A percentile compares a stretch with the other conserved stretches of the same genome.
phyloP scores from a whole-genome alignment of 2,113 vertebrate species.

The Geothlypis trichas region DNA sequence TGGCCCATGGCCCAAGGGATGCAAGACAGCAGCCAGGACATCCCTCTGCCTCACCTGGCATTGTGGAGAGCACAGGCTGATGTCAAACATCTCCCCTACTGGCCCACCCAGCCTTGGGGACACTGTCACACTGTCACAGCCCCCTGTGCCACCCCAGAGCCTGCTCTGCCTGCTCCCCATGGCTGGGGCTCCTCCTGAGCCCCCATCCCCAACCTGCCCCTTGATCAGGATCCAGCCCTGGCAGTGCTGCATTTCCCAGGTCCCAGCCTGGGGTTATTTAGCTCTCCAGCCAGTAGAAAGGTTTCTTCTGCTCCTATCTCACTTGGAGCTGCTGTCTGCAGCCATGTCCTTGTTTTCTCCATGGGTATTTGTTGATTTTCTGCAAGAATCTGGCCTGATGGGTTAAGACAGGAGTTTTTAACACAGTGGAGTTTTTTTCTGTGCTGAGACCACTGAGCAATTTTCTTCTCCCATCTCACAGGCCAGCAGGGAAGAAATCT shows the following conservation, averaged over 20 bases:
- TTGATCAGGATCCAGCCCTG: neutral
- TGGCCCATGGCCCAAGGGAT: neutral
- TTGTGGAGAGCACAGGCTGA: fast-evolving
- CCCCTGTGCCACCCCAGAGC: neutral
- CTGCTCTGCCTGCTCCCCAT: neutral
- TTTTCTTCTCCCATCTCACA: neutral
- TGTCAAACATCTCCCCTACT: too few relatives aligned
- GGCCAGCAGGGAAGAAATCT: neutral
- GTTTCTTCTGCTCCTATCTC: neutral
- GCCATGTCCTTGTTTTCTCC: neutral
- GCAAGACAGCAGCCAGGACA: neutral
- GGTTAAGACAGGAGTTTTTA: neutral
- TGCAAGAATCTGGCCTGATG: neutral
- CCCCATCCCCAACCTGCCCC: neutral
- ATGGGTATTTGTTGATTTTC: neutral
- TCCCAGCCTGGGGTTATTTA: neutral
- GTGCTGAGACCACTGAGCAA: neutral
- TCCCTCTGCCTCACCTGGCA: neutral
- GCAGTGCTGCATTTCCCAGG: neutral
- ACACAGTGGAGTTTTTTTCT: neutral
- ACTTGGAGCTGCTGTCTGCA: neutral
- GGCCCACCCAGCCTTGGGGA: neutral
- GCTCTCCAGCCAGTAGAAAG: neutral
- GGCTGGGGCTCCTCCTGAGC: neutral
- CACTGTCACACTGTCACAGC: neutral